Evolutionary conservation across 1,140 invertebrate genomes (phyloP), one percentile per base, ranked within the genome.

Genomic region (Drosophila mojavensis): DNA sequence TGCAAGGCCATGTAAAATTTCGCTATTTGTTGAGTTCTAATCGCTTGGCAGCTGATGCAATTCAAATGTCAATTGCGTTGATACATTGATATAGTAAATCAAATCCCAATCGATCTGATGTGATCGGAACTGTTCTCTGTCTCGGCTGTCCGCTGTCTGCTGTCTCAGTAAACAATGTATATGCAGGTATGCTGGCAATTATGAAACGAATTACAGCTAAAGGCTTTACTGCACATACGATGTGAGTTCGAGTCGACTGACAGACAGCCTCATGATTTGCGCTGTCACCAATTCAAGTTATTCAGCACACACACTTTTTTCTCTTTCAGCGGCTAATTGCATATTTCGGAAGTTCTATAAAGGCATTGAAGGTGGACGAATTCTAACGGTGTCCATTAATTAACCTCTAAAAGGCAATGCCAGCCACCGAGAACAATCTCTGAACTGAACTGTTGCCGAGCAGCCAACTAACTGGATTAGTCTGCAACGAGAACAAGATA

Each of bases 21-120:
- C 51, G 62, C 59, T 78, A 24, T 54, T 71, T 33, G n/a, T 54
- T 50, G 59, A 72, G 60, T 73, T 61, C 66, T 73, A 63, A 82
- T 83, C 71, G 63, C 60, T 15, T 64, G 36, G n/a, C 24, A 76
- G 74, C 81, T 85, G 81, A 85, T 71, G 81, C 54, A 85, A 85
- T 85, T 75, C 47, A 78, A 85, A 85, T 78, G 81, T 17, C 81
- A 77, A 85, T 85, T 85, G 50, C 81, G 53, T 79, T 58, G 61
- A 63, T 17, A 28, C 10, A 5, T 13, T 62, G 59, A 59, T 36
- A 30, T 70, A 48, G 33, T 48, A n/a, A 48, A n/a, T 63, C 47
- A 10, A 10, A 45, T 55, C 10, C 20, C 17, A 4, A 26, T 20
- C 48, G 24, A 50, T 26, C 48, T 10, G 24, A 24, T 50, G 17